Base-by-base conservation (phyloP, 2,888 invertebrate species). In the Teleogryllus oceanicus region DNA sequence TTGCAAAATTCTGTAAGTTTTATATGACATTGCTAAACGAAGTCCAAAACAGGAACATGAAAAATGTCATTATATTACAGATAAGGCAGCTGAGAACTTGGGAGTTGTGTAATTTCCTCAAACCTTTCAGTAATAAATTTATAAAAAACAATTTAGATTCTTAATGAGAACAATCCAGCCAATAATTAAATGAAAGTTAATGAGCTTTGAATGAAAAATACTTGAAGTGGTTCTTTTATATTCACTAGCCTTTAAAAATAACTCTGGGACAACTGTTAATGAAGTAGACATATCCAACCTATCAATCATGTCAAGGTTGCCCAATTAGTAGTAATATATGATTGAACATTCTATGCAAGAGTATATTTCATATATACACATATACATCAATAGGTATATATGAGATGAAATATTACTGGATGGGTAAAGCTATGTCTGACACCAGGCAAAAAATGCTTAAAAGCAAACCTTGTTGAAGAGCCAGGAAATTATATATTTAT, bases 171-270 rank as follows among this genome's bases (percentile, higher is more conserved):
- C 37, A 37, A 37, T 37, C 37, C 37, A 37, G 37, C 5, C 37
- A 37, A 37, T 10, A 37, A 37, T 37, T 8, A 37, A 37, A 37
- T 4, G 8, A 5, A 37, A 37, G 37, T 37, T 37, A 8, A 37
- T 37, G 37, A 37, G 5, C 37, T 8, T 10, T 37, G 8, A 37
- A 37, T 8, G 37, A 37, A 37, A 37, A 37, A 37, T 37, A 8
- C 37, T 37, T 37, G 37, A 37, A 37, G 5, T 37, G 37, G 37
- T 37, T 37, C 37, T 18, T 62, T 62, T 62, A n/a, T 18, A 18
- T 62, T 62, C 62, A 62, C 62, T 62, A 62, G 62, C 62, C 62
- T 62, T 62, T n/a, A 62, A 62, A 62, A 62, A 62, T 62, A 62
- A 62, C 37, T 37, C 37, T 62, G n/a, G 62, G 62, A 62, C n/a